Evolutionary conservation across 2,888 invertebrate genomes (phyloP), one percentile per base, ranked within the genome.

Genomic region (Himalopsyche japonica): DNA sequence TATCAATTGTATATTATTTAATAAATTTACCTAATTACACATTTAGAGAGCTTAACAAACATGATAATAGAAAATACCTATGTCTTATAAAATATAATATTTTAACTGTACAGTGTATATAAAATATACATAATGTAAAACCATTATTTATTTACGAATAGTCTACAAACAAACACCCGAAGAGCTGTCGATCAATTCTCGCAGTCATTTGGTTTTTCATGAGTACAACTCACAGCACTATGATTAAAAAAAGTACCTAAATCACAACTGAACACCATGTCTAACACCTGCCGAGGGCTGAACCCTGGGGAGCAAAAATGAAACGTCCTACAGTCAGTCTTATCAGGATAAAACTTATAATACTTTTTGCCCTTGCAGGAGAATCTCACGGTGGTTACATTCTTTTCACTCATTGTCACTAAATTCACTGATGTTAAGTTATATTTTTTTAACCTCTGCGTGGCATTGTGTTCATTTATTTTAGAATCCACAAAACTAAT

Each of bases 291-390:
- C 85, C 91, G 90, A 84, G 90, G 89, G 32, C 91, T 92, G 88
- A 93, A 93, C 15, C 94, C 94, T n/a, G 92, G 91, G 4, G 93
- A 93, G 88, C 94, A 94, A 87, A 93, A 93, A 88, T 94, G 94
- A 88, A 94, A 94, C 87, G 94, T 89, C 86, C 93, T 90, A 87
- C 93, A 94, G 88, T 94, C 93, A 85, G 92, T 90, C 78, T 91
- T 90, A 88, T 94, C 94, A 1, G 93, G 92, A 88, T 94, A 93
- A 88, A 93, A 94, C 84, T 90, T 90, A 87, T 93, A 91, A 88
- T 93, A 89, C 84, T 91, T 90, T 87, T 91, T 92, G 47, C 92
- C 92, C 79, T 93, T 90, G 87, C 94, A 94, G 86, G 92, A 93
- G 88, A 94, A 94, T 34, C 91, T 90, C 57, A 88, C 89, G 3